Evolutionary conservation across 2,113 vertebrate species (phyloP).

Genomic region (Saimiri boliviensis): DNA sequence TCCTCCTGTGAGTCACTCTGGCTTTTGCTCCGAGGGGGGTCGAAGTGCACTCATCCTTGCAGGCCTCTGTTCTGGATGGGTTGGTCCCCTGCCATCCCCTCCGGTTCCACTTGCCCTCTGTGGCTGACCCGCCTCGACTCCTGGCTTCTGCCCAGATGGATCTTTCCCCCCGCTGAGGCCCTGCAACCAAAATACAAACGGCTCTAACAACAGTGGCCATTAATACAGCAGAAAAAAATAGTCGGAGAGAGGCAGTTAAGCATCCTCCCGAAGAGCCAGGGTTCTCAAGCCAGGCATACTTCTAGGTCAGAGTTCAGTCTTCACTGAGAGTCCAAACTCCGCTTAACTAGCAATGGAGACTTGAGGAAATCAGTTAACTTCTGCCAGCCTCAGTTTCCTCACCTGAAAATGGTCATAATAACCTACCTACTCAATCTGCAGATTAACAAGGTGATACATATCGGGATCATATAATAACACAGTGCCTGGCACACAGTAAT

Average conservation of each 20-base stretch:
- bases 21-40: background rate
- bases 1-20: constrained; percentile 31
- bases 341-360: background rate
- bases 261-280: background rate
- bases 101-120: background rate
- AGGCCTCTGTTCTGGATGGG: background rate
- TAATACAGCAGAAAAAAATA: background rate
- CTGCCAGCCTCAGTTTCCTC: background rate
- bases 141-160: background rate
- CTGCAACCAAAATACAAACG: background rate
- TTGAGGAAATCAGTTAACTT: background rate
- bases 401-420: background rate
- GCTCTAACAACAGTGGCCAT: background rate
- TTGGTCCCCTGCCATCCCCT: background rate
- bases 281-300: background rate
- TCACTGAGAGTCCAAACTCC: background rate
- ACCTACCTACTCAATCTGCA: background rate
- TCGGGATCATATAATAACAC: background rate
- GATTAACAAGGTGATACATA: background rate
- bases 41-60: background rate
- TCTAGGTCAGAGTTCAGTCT: background rate
- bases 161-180: background rate
- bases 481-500: background rate
- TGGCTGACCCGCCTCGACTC: background rate
- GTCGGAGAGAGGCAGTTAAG: background rate